A percentile compares a stretch with the other conserved stretches of the same genome.
Conservation (phyloP, 1,140 invertebrate genomes). For the Druon quercuslanigerum region DNA sequence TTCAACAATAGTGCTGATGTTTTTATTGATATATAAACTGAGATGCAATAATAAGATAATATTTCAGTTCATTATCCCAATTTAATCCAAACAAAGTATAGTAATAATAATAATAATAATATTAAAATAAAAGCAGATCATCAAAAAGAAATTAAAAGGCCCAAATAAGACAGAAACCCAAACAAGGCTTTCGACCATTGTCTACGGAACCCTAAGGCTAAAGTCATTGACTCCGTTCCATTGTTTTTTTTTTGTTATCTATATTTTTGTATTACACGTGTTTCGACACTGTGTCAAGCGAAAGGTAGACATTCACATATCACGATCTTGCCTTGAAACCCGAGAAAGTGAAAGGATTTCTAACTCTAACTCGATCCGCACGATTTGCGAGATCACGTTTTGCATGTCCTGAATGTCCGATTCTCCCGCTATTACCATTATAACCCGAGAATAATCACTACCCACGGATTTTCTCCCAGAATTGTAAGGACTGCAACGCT, state of each 20-base stretch:
- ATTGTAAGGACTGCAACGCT: not conserved
- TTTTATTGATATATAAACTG: not conserved
- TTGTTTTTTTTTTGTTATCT: not conserved
- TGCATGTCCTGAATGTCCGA: constrained; percentile 40
- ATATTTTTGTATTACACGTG: not conserved
- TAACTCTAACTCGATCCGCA: constrained; percentile 41
- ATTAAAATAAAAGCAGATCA: no score
- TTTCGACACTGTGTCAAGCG: constrained; percentile 31
- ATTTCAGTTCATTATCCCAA: not conserved
- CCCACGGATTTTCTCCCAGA: constrained; percentile 9
- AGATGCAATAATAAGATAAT: constrained; percentile 9
- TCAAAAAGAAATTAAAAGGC: no score
- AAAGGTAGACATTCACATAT: constrained; percentile 47
- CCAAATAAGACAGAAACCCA: no score
- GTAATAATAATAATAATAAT: no score
- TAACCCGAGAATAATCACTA: not conserved
- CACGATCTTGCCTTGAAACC: constrained; percentile 62
- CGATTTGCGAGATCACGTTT: constrained; percentile 50
- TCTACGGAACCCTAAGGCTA: no score
- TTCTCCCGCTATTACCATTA: constrained; percentile 21
- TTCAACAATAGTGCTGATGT: not conserved
- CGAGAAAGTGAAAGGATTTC: constrained; percentile 66
- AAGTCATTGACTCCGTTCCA: not conserved
- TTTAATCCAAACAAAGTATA: no score
- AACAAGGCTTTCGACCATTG: no score